Percentiles rank a stretch among this genome's conserved stretches.
Evolutionary conservation across 2,888 invertebrate species (phyloP).

Genomic region (Linyphia triangularis): DNA sequence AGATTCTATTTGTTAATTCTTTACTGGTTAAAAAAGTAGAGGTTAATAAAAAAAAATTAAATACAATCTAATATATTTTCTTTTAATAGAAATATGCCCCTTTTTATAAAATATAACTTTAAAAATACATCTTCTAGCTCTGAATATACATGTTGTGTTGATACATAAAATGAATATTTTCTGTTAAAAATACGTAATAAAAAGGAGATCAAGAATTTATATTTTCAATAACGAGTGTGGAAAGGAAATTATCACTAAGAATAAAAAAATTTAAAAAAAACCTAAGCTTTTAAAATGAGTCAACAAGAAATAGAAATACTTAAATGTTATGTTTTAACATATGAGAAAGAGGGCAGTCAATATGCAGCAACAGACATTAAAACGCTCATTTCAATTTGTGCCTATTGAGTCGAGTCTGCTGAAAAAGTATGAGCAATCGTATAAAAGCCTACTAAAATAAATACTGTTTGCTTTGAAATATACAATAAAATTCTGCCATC

Average conservation of each 20-base stretch:
- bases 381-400: neutral
- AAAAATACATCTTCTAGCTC: neutral
- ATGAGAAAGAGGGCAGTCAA: neutral
- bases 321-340: slow-evolving; percentile 3
- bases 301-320: neutral
- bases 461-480: slow-evolving; percentile 36
- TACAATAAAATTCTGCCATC: slow-evolving; percentile 19
- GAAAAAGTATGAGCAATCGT: slow-evolving; percentile 35
- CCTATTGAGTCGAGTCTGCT: neutral
- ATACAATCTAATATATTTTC: too few relatives aligned
- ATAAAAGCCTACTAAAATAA: slow-evolving; percentile 22
- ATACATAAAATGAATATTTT: neutral
- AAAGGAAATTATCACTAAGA: neutral
- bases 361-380: neutral
- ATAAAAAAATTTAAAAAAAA: too few relatives aligned
- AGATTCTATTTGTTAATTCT: too few relatives aligned
- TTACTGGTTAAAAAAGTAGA: too few relatives aligned
- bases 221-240: neutral
- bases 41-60: too few relatives aligned
- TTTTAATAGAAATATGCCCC: too few relatives aligned
- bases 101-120: neutral
- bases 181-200: neutral
- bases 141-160: neutral
- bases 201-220: neutral
- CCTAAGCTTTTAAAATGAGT: neutral